Conservation (phyloP, 2,113 vertebrate species). For the Tachysurus fulvidraco region DNA sequence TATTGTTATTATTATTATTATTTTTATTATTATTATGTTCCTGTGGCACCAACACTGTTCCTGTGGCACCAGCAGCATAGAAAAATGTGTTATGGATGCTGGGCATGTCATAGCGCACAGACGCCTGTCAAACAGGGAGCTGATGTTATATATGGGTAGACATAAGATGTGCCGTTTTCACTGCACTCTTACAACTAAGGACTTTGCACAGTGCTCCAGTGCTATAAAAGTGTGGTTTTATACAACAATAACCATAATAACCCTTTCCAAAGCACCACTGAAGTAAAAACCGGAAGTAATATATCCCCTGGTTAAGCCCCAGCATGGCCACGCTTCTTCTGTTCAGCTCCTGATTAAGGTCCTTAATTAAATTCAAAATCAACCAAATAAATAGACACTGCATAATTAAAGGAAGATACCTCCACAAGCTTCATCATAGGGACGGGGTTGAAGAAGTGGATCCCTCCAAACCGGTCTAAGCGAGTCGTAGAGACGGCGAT, state of each 20-base stretch:
- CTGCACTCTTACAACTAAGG: not conserved
- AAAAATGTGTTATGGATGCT: not conserved
- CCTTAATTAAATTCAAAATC: not conserved
- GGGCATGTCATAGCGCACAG: not conserved
- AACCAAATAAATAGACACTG: not conserved
- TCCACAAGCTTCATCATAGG: conserved; percentile 97
- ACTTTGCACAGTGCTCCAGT: not conserved
- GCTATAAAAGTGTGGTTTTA: not conserved
- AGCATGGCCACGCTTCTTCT: not conserved
- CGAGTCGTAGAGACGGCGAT: conserved; percentile 87
- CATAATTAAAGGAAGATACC: conserved; percentile 64
- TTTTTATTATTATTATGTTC: not conserved
- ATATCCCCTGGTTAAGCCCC: not conserved
- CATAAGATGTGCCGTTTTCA: not conserved
- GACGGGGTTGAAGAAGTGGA: conserved; percentile 98
- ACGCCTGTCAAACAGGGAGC: not conserved
- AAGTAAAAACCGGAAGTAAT: not conserved
- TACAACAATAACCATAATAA: not conserved
- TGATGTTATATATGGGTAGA: not conserved
- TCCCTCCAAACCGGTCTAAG: conserved; percentile 89
- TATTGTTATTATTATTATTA: no score
- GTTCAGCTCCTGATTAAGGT: not conserved
- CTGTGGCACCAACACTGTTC: not conserved
- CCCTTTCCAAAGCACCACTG: not conserved
- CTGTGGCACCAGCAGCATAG: not conserved